phyloP scores from a whole-genome alignment of 2,888 invertebrate species.

The Periphyllus acericola region DNA sequence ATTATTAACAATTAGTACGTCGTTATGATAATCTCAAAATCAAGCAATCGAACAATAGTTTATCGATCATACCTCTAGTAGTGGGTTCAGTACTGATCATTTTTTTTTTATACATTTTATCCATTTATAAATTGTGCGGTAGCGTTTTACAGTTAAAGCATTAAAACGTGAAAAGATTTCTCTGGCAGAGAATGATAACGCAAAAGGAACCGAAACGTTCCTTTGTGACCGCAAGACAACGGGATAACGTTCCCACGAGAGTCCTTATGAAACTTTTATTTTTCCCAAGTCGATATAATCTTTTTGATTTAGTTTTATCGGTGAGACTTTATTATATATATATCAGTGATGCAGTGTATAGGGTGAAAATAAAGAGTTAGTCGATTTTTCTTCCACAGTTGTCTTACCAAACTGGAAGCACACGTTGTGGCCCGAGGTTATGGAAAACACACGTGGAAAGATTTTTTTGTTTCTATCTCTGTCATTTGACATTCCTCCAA shows the following conservation, averaged over 20 bases:
- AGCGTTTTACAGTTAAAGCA: not conserved
- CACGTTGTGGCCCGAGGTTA: not conserved
- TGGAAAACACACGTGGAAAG: not conserved
- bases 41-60: not conserved
- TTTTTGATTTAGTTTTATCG: constrained; percentile 62
- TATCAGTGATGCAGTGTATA: not conserved
- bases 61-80: not conserved
- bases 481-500: constrained; percentile 21
- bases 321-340: constrained; percentile 35
- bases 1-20: not conserved
- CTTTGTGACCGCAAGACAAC: constrained; percentile 28
- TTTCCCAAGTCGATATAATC: constrained; percentile 60
- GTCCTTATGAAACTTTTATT: constrained; percentile 59
- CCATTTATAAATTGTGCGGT: not conserved
- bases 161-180: constrained; percentile 55
- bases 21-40: not conserved
- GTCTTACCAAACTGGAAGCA: constrained; percentile 22
- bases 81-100: not conserved
- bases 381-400: constrained; percentile 53
- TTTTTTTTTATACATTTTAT: not conserved
- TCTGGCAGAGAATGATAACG: constrained; percentile 45
- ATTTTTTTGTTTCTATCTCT: constrained; percentile 28
- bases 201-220: constrained; percentile 36
- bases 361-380: constrained; percentile 1
- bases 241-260: constrained; percentile 56